Evolutionary conservation across 2,888 invertebrate genomes (phyloP), one percentile per base, ranked within the genome.

Genomic region (Caenorhabditis auriculariae): DNA sequence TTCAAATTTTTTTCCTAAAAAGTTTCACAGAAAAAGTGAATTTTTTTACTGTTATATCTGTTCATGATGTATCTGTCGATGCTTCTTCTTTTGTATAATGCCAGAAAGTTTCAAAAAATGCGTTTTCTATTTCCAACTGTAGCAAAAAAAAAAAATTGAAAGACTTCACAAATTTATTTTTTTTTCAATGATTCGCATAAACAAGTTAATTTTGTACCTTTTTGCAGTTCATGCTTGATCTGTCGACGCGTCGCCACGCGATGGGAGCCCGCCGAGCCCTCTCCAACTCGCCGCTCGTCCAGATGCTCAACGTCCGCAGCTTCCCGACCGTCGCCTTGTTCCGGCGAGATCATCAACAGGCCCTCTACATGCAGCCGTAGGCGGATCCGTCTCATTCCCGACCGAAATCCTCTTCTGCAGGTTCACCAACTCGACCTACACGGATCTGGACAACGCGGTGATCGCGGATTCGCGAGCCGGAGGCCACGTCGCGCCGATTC

Each of bases 251-350:
- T 17, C 54, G 64, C 6, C 57, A 59, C 19, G 56, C 68, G 32
- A 60, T 80, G 35, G 79, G 79, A 27, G 66, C 75, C 26, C 59
- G 74, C 43, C 63, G 79, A 23, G 74, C 75, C 38, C 61, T 77
- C 12, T 70, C 76, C 42, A 66, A 63, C 41, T 78, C 78, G 29
- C 74, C 79, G 27, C 65, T 79, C 23, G 73, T 74, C 23, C 65
- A 61, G 37, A 76, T 76, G 76, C 66, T 78, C 23, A 56, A 66
- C 19, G 66, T 73, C 44, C 53, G 66, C 15, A 64, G 64, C 23
- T 77, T 76, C 61, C 77, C 77, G 42, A 77, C 76, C 12, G 77
- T 78, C 2, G 78, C 78, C 12, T 55, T 79, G 39, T 79, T 79
- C 69, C 56, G 73, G 48, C 65, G 79, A 45, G 77, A 76, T 43